Conservation (phyloP, 2,113 vertebrate species). For the Cyanocitta stelleri region DNA sequence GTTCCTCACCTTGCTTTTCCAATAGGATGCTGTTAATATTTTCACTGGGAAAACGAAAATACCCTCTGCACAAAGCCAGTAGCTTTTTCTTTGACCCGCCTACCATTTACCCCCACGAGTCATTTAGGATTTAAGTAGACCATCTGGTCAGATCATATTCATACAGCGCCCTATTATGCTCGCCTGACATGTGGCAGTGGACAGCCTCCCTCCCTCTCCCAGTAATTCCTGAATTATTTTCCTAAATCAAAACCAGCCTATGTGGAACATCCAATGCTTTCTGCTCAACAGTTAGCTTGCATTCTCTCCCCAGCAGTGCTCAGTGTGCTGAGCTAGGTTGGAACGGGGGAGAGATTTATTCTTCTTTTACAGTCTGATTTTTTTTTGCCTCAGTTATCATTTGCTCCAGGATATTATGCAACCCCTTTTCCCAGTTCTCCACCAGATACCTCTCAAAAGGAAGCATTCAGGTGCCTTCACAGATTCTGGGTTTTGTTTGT, state of each 20-base stretch:
- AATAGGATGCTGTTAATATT: background rate
- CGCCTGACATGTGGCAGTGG: background rate
- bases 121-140: background rate
- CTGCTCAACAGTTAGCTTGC: background rate
- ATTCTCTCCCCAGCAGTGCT: background rate
- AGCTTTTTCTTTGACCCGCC: background rate
- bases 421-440: background rate
- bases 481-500: background rate
- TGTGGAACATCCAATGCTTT: background rate
- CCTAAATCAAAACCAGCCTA: background rate
- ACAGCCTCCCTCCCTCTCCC: background rate
- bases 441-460: background rate
- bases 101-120: background rate
- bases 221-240: background rate
- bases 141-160: background rate
- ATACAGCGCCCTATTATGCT: rapidly evolving
- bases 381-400: background rate
- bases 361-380: background rate
- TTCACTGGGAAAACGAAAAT: background rate
- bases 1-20: background rate
- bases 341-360: background rate
- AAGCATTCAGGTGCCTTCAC: background rate
- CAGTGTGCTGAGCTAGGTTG: background rate
- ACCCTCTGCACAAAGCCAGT: background rate
- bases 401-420: background rate